A percentile compares a stretch with the other conserved stretches of the same genome.
These are phyloP conservation scores for Lasioglossum vierecki DNA, from an alignment of 2,888 invertebrate species.

Conservation along the genomic window DNA sequence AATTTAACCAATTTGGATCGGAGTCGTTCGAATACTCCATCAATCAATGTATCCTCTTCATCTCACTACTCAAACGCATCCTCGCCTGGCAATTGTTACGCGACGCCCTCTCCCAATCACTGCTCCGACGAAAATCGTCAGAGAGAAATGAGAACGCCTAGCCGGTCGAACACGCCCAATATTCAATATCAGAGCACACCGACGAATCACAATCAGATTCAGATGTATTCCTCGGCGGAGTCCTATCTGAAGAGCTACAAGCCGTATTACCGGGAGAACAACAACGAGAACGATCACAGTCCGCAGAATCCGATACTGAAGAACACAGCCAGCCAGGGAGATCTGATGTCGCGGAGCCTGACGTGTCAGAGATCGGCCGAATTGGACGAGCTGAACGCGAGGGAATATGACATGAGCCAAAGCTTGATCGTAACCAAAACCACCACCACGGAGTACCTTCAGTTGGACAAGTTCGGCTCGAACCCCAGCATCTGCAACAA, in stretches of 20 bases:
- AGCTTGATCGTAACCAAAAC: conserved; percentile 82
- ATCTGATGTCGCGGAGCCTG: conserved; percentile 78
- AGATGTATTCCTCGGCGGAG: conserved; percentile 73
- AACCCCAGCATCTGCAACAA: conserved; percentile 75
- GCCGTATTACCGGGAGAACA: conserved; percentile 71
- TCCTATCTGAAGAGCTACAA: conserved; percentile 73
- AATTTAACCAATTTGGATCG: conserved; percentile 60
- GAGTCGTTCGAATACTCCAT: conserved; percentile 72
- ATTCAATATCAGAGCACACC: conserved; percentile 56
- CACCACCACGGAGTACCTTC: conserved; percentile 80
- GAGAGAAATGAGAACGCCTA: conserved; percentile 75
- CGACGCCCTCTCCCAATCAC: conserved; percentile 40
- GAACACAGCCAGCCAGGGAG: conserved; percentile 60
- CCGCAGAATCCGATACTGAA: conserved; percentile 21
- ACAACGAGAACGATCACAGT: conserved; percentile 68
- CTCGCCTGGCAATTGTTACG: conserved; percentile 42
- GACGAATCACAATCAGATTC: conserved; percentile 74
- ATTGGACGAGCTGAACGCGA: conserved; percentile 70
- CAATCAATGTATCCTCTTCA: conserved; percentile 47
- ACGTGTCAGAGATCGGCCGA: conserved; percentile 75
- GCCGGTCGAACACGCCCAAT: conserved; percentile 74
- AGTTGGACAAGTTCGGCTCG: conserved; percentile 79
- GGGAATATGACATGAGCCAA: conserved; percentile 82
- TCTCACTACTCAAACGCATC: conserved; percentile 39
- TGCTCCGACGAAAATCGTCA: conserved; percentile 78